phyloP scores from a whole-genome alignment of 2,113 vertebrate species.

The Phyllostomus hastatus region DNA sequence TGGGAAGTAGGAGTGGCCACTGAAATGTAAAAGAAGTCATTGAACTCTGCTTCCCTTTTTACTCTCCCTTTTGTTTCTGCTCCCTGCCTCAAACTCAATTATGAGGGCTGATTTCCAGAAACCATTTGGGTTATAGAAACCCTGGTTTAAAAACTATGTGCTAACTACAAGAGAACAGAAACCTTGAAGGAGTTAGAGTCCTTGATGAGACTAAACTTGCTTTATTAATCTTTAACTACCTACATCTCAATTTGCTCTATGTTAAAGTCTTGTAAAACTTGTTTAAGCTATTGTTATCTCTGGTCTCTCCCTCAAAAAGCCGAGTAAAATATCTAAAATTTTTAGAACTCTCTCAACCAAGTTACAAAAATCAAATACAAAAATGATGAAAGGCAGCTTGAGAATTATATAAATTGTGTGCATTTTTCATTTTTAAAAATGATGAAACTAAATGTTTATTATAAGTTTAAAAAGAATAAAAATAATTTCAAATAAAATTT shows the following conservation, averaged over 20 bases:
- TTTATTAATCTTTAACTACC: neutral
- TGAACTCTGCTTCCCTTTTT: neutral
- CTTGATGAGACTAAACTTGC: neutral
- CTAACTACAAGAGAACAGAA: neutral
- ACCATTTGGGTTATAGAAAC: neutral
- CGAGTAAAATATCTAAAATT: neutral
- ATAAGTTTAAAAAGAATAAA: neutral
- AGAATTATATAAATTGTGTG: neutral
- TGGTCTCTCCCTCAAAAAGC: neutral
- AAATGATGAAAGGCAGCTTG: neutral
- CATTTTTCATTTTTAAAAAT: neutral
- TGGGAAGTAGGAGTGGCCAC: neutral
- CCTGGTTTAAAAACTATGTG: neutral
- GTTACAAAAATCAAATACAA: neutral
- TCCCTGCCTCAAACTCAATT: neutral
- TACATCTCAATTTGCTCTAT: neutral
- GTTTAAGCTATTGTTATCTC: neutral
- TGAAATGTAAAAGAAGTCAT: neutral
- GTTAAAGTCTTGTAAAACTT: neutral
- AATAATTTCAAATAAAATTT: neutral
- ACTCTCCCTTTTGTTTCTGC: neutral
- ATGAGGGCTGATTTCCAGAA: neutral
- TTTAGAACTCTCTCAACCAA: neutral
- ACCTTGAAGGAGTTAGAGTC: neutral
- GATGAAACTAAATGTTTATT: neutral